phyloP scores from a whole-genome alignment of 2,888 invertebrate species.

The Ischnus inquisitorius region DNA sequence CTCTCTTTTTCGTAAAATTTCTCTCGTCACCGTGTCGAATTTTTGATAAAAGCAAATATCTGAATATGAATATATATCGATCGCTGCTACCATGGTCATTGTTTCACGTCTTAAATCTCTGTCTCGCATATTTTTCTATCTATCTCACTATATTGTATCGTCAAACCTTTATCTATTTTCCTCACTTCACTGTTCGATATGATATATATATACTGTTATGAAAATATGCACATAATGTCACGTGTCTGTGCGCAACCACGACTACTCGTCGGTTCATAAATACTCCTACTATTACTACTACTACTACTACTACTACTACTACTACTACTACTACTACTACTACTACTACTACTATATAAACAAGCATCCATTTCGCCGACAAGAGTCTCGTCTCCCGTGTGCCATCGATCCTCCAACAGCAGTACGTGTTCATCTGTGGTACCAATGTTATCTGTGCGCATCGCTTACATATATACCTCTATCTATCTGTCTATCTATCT shows the following conservation, averaged over 20 bases:
- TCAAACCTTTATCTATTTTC: slow-evolving; percentile 42
- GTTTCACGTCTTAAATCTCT: slow-evolving; percentile 56
- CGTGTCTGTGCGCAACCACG: slow-evolving; percentile 54
- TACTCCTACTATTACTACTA: slow-evolving; percentile 28
- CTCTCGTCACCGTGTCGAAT: slow-evolving; percentile 38
- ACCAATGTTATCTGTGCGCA: slow-evolving; percentile 71
- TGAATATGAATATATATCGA: slow-evolving; percentile 45
- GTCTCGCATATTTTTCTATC: slow-evolving; percentile 56
- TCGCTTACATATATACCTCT: slow-evolving; percentile 69
- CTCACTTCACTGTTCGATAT: slow-evolving; percentile 44
- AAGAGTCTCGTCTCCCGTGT: slow-evolving; percentile 48
- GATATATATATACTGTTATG: slow-evolving; percentile 17
- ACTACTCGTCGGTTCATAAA: slow-evolving; percentile 40
- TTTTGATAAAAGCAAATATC: slow-evolving; percentile 30
- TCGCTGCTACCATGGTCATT: slow-evolving; percentile 66
- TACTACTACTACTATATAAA: slow-evolving; percentile 35
- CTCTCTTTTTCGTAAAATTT: slow-evolving; percentile 60
- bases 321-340: not conserved
- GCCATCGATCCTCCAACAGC: slow-evolving; percentile 69
- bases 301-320: slow-evolving; percentile 9
- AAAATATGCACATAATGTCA: slow-evolving; percentile 62
- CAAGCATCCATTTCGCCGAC: slow-evolving; percentile 49
- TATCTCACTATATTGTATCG: slow-evolving; percentile 46
- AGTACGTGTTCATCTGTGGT: slow-evolving; percentile 72
- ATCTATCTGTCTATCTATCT: slow-evolving; percentile 62